Evolutionary conservation across 1,140 invertebrate genomes (phyloP).

Genomic region (Leptinotarsa lineolata): DNA sequence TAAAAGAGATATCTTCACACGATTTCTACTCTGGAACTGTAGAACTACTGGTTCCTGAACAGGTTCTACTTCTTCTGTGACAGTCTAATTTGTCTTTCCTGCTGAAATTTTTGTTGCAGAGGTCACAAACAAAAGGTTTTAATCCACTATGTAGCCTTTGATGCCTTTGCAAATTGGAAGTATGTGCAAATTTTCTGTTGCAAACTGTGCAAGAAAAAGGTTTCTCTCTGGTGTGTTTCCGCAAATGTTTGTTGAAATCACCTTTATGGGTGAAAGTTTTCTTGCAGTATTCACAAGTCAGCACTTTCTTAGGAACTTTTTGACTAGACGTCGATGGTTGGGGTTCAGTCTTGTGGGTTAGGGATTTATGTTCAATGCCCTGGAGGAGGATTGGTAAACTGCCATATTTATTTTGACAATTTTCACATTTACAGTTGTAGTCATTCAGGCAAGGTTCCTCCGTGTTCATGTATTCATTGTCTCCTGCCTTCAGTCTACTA

Average conservation of each 20-base stretch:
- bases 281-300: constrained; percentile 46
- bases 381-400: constrained; percentile 22
- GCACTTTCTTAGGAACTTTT: constrained; percentile 7
- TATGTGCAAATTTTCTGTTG: constrained; percentile 71
- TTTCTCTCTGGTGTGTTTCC: constrained; percentile 73
- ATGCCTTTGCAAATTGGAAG: constrained; percentile 70
- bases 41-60: constrained; percentile 25
- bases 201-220: constrained; percentile 78
- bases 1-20: no score
- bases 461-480: background rate
- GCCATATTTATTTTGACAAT: constrained; percentile 25
- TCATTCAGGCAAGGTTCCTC: constrained; percentile 16
- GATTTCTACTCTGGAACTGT: background rate
- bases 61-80: constrained; percentile 55
- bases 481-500: background rate
- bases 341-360: constrained; percentile 10
- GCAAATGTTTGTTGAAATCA: constrained; percentile 65
- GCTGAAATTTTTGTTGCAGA: constrained; percentile 73
- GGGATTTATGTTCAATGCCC: constrained; percentile 24
- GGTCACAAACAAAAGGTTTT: constrained; percentile 67
- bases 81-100: constrained; percentile 67
- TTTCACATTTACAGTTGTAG: constrained; percentile 19
- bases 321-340: constrained; percentile 38
- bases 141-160: constrained; percentile 65
- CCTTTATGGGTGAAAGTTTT: constrained; percentile 52